These are phyloP conservation scores for Bubalus kerabau DNA, from an alignment of 2,113 vertebrate species.

Conservation along the genomic window DNA sequence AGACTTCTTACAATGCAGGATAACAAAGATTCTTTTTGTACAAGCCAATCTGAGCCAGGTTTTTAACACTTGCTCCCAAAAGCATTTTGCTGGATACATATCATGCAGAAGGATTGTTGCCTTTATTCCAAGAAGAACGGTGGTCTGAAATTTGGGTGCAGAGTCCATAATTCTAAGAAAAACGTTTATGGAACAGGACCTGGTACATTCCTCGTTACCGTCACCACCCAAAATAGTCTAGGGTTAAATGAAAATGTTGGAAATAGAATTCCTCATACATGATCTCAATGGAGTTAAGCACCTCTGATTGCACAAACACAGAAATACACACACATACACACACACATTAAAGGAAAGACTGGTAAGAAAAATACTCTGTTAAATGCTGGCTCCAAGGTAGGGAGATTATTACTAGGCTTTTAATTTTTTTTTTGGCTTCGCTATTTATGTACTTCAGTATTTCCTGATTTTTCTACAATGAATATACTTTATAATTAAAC, in stretches of 20 bases:
- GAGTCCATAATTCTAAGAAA: neutral
- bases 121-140: neutral
- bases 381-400: neutral
- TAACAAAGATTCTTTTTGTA: neutral
- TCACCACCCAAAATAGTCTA: neutral
- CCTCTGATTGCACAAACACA: fast-evolving
- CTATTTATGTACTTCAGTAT: neutral
- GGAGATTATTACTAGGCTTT: neutral
- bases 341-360: neutral
- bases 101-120: neutral
- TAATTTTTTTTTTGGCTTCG: neutral
- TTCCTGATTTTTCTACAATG: constrained; percentile 17
- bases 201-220: neutral
- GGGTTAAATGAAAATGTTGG: neutral
- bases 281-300: neutral
- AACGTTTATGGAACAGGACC: neutral
- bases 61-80: neutral
- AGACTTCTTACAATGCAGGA: neutral
- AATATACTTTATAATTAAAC: constrained; percentile 25
- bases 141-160: neutral
- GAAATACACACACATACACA: neutral
- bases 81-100: neutral
- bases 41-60: neutral
- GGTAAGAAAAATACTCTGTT: neutral
- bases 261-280: neutral